Evolutionary conservation across 1,140 invertebrate species (phyloP).

Genomic region (Copidosoma floridanum): DNA sequence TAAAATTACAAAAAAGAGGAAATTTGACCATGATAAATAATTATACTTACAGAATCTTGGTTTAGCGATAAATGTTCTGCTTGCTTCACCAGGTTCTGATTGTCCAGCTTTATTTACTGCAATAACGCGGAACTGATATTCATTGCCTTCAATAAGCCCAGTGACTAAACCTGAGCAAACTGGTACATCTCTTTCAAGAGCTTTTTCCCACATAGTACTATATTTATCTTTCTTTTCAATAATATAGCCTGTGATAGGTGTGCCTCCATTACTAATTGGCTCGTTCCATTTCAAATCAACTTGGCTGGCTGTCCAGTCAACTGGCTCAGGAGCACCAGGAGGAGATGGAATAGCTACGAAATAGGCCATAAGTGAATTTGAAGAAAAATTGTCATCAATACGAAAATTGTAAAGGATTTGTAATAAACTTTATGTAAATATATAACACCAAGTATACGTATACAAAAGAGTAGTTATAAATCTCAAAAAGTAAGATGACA

Average conservation of each 20-base stretch:
- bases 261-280: slow-evolving; percentile 82
- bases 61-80: slow-evolving; percentile 88
- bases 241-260: slow-evolving; percentile 90
- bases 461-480: too few species aligned
- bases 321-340: slow-evolving; percentile 81
- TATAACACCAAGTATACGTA: too few species aligned
- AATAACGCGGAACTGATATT: slow-evolving; percentile 97
- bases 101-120: slow-evolving; percentile 93
- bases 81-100: slow-evolving; percentile 82
- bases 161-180: slow-evolving; percentile 73
- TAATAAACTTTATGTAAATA: too few species aligned
- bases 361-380: too few species aligned
- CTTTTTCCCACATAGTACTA: slow-evolving; percentile 89
- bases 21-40: not conserved
- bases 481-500: too few species aligned
- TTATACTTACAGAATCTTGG: slow-evolving; percentile 73
- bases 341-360: slow-evolving; percentile 71
- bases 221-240: slow-evolving; percentile 98
- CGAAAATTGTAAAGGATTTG: too few species aligned
- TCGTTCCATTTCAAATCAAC: slow-evolving; percentile 85
- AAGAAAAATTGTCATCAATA: too few species aligned
- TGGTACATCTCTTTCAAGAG: slow-evolving; percentile 73
- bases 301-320: slow-evolving; percentile 89
- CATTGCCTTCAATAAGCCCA: slow-evolving; percentile 92
- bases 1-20: slow-evolving; percentile 14